Evolutionary conservation across 2,797 vertebrate genomes (phyloP).

Genomic region (Muscicapa comitata): DNA sequence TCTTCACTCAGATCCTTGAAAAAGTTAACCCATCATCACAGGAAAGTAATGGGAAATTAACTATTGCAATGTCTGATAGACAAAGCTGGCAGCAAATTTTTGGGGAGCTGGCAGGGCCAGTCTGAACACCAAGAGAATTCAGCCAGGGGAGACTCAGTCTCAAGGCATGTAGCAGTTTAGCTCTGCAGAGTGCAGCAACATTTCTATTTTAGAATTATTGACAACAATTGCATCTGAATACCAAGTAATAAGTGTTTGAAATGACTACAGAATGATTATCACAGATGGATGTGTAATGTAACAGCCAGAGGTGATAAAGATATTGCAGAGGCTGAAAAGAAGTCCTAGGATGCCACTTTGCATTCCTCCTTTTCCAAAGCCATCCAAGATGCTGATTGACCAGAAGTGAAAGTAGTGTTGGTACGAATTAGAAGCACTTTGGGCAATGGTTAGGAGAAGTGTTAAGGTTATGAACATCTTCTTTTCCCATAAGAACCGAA

Average conservation of each 20-base stretch:
- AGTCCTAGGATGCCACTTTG: background rate
- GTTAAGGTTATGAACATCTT: slow-evolving; percentile 71
- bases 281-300: background rate
- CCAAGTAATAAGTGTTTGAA: background rate
- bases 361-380: background rate
- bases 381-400: slow-evolving; percentile 41
- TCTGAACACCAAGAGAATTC: background rate
- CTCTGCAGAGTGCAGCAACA: background rate
- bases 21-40: background rate
- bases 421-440: slow-evolving; percentile 32
- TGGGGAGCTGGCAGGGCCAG: background rate
- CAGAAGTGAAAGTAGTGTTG: slow-evolving; percentile 67
- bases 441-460: slow-evolving; percentile 74
- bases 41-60: background rate
- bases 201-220: background rate
- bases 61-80: background rate
- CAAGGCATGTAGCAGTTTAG: background rate
- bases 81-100: background rate
- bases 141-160: background rate
- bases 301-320: background rate
- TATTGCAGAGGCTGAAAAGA: background rate
- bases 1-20: background rate
- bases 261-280: background rate
- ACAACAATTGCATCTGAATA: background rate
- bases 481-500: slow-evolving; percentile 72